Evolutionary conservation across 2,888 invertebrate genomes (phyloP).

Genomic region (Alsophila aescularia): DNA sequence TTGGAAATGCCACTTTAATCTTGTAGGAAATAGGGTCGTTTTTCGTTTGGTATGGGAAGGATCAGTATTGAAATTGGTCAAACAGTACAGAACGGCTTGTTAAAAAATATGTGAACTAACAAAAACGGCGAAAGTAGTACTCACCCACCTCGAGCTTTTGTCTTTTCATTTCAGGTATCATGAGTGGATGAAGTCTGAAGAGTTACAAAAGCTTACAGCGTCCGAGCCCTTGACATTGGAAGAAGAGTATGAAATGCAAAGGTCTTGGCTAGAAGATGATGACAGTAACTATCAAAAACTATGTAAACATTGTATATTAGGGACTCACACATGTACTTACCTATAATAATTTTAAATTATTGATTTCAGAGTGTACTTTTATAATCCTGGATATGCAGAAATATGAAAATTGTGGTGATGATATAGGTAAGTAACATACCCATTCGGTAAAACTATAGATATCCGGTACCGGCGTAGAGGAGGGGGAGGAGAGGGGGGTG

Average conservation of each 20-base stretch:
- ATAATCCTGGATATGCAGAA: constrained; percentile 89
- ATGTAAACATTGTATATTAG: background rate
- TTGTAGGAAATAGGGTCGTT: no score
- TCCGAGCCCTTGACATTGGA: constrained; percentile 93
- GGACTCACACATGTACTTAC: no score
- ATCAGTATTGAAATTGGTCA: no score
- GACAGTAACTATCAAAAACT: constrained; percentile 87
- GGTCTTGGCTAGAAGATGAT: constrained; percentile 93
- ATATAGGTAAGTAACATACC: constrained; percentile 80
- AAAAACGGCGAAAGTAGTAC: no score
- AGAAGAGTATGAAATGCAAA: constrained; percentile 97
- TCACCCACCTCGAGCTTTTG: no score
- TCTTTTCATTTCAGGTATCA: constrained; percentile 90
- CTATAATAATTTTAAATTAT: constrained; percentile 11
- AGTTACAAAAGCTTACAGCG: constrained; percentile 92
- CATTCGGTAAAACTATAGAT: no score
- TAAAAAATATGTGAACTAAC: no score
- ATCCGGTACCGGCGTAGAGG: no score
- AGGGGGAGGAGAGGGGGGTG: no score
- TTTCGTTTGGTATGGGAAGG: no score
- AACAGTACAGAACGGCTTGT: no score
- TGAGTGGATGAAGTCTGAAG: constrained; percentile 95
- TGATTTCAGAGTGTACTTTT: constrained; percentile 93
- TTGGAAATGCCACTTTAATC: no score
- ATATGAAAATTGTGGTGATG: constrained; percentile 56